Percentiles rank a stretch among this genome's conserved stretches.
Evolutionary conservation across 2,797 vertebrate species (phyloP).

Genomic region (Rallus crepitans): DNA sequence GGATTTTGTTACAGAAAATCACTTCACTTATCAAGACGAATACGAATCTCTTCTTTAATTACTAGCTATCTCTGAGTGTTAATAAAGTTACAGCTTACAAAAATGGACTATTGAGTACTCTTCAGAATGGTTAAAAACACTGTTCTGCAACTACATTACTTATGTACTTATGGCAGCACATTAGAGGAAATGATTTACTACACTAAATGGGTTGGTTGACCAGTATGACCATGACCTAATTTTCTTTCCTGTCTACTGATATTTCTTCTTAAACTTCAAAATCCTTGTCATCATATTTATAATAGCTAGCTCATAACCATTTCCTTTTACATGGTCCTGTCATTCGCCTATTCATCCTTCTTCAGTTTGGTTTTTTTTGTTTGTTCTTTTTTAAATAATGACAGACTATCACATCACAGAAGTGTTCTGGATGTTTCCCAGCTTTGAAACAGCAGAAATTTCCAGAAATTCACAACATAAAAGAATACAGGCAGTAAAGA

Average conservation of each 20-base stretch:
- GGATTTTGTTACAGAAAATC: neutral
- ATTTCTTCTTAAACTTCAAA: neutral
- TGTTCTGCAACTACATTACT: neutral
- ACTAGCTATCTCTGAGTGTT: neutral
- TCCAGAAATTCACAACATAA: neutral
- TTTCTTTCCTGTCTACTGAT: neutral
- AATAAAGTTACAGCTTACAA: neutral
- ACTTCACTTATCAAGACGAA: neutral
- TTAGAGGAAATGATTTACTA: neutral
- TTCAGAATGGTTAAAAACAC: neutral
- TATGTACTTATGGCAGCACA: neutral
- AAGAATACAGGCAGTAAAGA: neutral
- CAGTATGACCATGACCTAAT: neutral
- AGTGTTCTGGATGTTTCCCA: neutral
- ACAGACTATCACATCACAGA: neutral
- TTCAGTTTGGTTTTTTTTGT: neutral
- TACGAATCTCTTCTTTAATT: neutral
- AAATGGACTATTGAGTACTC: neutral
- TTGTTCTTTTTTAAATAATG: neutral
- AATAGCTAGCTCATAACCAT: neutral
- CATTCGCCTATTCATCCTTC: neutral
- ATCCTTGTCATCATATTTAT: neutral
- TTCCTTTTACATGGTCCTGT: neutral
- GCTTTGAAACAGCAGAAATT: neutral
- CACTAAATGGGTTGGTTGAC: neutral